Conservation (phyloP, 2,797 vertebrate genomes). For the Diglossa cyanea region DNA sequence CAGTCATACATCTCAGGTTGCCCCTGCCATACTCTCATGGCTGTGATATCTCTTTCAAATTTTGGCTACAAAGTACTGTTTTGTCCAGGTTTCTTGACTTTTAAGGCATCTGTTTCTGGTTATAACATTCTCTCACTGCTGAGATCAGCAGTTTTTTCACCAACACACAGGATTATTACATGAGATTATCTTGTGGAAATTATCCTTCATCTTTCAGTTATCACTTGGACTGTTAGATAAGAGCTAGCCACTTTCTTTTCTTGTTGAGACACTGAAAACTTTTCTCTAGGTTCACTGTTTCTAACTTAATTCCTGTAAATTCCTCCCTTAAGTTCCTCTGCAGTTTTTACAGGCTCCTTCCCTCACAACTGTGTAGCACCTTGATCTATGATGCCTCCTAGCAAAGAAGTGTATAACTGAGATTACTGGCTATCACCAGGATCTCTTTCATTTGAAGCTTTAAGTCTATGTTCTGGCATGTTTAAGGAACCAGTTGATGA, state of each 20-base stretch:
- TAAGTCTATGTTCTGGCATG: conserved; percentile 18
- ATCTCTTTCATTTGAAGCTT: conserved; percentile 21
- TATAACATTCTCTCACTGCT: neutral
- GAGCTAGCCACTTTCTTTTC: neutral
- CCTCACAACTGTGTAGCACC: neutral
- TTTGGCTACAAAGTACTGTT: neutral
- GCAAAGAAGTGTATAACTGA: conserved; percentile 5
- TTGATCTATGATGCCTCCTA: conserved; percentile 17
- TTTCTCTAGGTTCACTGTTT: neutral
- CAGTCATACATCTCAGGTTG: neutral
- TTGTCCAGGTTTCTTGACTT: neutral
- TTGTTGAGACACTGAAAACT: neutral
- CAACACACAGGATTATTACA: neutral
- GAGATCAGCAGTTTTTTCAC: neutral
- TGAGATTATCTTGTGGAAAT: neutral
- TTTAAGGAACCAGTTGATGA: conserved; percentile 29
- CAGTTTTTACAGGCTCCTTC: neutral
- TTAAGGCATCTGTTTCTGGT: neutral
- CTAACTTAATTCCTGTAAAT: neutral
- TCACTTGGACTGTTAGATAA: neutral
- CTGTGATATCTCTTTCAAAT: neutral
- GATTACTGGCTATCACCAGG: neutral
- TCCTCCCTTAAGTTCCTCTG: neutral
- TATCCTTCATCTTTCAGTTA: neutral
- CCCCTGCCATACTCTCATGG: neutral